Evolutionary conservation across 1,140 invertebrate species (phyloP).

Genomic region (Drosophila ogumai): DNA sequence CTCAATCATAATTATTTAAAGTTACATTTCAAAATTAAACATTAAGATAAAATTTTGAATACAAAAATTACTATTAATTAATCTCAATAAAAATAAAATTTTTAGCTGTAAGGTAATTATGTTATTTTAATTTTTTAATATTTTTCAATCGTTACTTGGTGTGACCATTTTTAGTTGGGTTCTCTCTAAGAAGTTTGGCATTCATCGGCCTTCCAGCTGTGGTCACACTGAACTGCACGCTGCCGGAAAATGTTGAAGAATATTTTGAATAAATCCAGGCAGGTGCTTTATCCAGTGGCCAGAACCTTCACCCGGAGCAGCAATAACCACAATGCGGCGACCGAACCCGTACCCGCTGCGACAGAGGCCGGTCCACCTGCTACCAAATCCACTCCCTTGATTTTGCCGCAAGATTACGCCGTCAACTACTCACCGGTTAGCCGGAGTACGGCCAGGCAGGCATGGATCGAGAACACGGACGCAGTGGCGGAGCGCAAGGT

Average conservation of each 20-base stretch:
- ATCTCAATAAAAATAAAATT: background rate
- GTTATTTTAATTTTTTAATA: background rate
- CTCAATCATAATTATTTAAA: slow-evolving; percentile 34
- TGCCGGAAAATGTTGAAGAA: slow-evolving; percentile 72
- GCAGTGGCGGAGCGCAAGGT: slow-evolving; percentile 92
- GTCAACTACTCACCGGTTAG: slow-evolving; percentile 55
- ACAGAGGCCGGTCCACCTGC: background rate
- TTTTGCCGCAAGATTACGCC: slow-evolving; percentile 63
- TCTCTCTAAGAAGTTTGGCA: background rate
- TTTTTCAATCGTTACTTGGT: background rate
- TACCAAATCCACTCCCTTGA: slow-evolving; percentile 35
- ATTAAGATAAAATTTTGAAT: background rate
- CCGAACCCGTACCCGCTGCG: background rate
- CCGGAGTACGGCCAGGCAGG: slow-evolving; percentile 87
- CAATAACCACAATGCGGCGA: slow-evolving; percentile 5
- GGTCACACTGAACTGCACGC: slow-evolving; percentile 10
- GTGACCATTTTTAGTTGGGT: background rate
- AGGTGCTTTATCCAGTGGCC: slow-evolving; percentile 55
- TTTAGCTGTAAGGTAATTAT: background rate
- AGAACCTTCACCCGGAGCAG: slow-evolving; percentile 48
- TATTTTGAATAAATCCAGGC: slow-evolving; percentile 71
- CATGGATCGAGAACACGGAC: slow-evolving; percentile 96
- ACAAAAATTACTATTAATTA: no score
- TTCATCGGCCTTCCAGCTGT: background rate
- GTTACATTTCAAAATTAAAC: slow-evolving; percentile 1